phyloP scores from a whole-genome alignment of 2,797 vertebrate genomes.

The Netta rufina region DNA sequence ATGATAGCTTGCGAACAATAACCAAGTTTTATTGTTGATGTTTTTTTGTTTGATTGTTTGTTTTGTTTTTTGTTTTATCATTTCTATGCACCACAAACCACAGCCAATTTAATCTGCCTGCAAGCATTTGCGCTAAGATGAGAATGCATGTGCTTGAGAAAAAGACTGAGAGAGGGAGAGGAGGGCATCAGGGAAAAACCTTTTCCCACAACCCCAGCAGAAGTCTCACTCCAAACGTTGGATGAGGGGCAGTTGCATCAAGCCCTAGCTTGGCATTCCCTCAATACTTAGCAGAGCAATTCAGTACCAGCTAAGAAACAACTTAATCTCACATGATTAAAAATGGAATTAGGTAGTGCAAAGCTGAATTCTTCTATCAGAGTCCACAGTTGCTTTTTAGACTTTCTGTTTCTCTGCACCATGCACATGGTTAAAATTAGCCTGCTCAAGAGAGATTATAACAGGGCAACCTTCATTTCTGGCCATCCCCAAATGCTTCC shows the following conservation, averaged over 20 bases:
- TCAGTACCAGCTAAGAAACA: neutral
- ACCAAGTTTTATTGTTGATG: neutral
- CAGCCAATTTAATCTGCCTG: neutral
- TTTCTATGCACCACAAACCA: neutral
- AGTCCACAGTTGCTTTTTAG: neutral
- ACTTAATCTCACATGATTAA: neutral
- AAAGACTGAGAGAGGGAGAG: neutral
- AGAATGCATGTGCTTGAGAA: neutral
- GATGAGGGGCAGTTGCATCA: neutral
- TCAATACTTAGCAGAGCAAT: neutral
- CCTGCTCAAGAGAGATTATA: neutral
- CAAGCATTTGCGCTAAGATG: neutral
- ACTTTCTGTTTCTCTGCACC: neutral
- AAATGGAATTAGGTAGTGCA: neutral
- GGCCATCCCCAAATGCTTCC: neutral
- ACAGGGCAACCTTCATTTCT: neutral
- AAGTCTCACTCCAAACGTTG: neutral
- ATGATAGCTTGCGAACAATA: neutral
- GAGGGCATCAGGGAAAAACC: neutral
- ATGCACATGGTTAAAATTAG: neutral
- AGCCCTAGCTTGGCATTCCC: neutral
- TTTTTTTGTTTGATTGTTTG: too few relatives aligned
- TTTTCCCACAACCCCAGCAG: rapidly evolving
- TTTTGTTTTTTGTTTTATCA: too few relatives aligned
- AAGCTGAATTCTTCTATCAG: neutral